Base-by-base conservation (phyloP, 2,797 vertebrate genomes). In the Bucorvus abyssinicus region DNA sequence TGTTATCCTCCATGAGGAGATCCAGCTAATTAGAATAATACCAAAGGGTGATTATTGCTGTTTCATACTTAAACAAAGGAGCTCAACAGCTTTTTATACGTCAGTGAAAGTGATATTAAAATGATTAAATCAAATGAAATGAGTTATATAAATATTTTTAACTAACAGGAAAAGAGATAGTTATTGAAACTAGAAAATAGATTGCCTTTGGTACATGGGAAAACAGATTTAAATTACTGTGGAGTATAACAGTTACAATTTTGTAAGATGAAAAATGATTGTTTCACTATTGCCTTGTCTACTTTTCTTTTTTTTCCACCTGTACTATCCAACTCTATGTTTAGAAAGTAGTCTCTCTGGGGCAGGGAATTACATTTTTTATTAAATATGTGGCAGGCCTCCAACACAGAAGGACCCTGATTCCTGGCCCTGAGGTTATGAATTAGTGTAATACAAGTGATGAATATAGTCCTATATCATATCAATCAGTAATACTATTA, bases 201-300 rank as follows among this genome's bases (percentile, higher is more conserved):
- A 85, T 85, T 92, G 45, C 34, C 70, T 87, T 94, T 92, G 56
- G 45, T 93, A 95, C 57, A 81, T 14, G 32, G 42, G 45, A 95
- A 93, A 91, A 83, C 60, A 89, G 84, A 89, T 94, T 94, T 93
- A 92, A 93, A 95, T 92, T 94, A 75, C 60, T 83, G 52, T 89
- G 64, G 75, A 80, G 45, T 80, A 19, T 93, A 95, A 85, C 78
- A 89, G 60, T 84, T 92, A 77, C 60, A 77, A 68, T 95, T 95
- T 95, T 94, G 32, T 45, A 83, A 91, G 71, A 92, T 89, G 95
- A 94, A 97, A 95, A 95, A 93, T 93, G 40, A 89, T 95, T 92
- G 56, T 90, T 93, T 92, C 87, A 87, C 75, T 92, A 57, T 89
- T 80, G 44, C 56, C 84, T 91, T 80, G 47, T 87, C 77, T 90